phyloP scores from a whole-genome alignment of 2,888 invertebrate species.

The Caenorhabditis uteleia region DNA sequence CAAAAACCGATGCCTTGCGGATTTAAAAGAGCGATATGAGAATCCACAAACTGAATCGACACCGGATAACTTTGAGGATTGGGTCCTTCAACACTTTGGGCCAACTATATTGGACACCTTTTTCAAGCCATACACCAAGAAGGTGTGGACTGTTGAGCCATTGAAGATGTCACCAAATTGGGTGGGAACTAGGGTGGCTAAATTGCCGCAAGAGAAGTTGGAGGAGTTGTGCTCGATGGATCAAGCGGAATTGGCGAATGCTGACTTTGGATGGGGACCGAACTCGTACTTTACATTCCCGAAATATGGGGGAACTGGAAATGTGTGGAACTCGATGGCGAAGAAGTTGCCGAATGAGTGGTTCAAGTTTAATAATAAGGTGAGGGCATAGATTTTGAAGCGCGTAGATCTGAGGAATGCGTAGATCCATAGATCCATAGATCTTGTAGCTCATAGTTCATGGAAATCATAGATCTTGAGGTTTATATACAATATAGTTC shows the following conservation, averaged over 20 bases:
- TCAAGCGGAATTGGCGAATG: conserved; percentile 60
- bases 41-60: conserved; percentile 37
- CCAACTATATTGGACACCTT: conserved; percentile 65
- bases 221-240: conserved; percentile 66
- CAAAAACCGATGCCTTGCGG: conserved; percentile 60
- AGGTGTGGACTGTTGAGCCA: conserved; percentile 68
- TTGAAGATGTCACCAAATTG: conserved; percentile 66
- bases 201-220: conserved; percentile 67
- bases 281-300: conserved; percentile 68
- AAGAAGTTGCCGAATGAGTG: conserved; percentile 63
- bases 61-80: conserved; percentile 66
- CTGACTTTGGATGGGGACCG: conserved; percentile 69
- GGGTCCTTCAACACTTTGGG: conserved; percentile 68
- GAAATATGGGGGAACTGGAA: conserved; percentile 69
- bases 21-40: conserved; percentile 67
- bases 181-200: conserved; percentile 68
- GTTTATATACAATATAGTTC: too few species aligned
- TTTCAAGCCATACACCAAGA: conserved; percentile 69
- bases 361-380: conserved; percentile 62
- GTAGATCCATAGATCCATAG: not conserved
- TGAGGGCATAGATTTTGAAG: conserved; percentile 2
- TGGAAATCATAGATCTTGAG: too few species aligned
- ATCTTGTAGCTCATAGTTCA: not conserved
- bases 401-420: too few species aligned
- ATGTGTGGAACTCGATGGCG: conserved; percentile 67